phyloP scores from a whole-genome alignment of 2,888 invertebrate genomes.

The Stramonita haemastoma region DNA sequence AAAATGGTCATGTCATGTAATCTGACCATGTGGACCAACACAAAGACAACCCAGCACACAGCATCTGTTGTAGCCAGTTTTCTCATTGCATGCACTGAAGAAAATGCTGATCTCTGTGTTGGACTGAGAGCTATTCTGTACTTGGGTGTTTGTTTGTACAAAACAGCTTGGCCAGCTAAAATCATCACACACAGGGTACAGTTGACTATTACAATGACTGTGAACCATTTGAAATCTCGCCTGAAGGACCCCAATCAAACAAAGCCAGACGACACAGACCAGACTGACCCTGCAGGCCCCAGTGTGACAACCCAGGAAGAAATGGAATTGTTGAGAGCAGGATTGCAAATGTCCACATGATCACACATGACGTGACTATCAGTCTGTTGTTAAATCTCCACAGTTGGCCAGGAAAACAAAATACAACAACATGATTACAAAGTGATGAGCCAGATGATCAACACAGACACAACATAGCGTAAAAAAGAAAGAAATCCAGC shows the following conservation, averaged over 20 bases:
- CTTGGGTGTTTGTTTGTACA: neutral
- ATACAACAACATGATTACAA: neutral
- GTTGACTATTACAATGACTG: neutral
- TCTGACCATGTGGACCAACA: neutral
- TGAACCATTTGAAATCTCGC: neutral
- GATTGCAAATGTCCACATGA: neutral
- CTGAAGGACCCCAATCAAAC: neutral
- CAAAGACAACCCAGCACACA: neutral
- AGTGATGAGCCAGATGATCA: neutral
- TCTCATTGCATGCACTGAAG: neutral
- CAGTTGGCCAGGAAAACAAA: neutral
- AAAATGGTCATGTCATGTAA: neutral
- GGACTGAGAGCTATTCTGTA: neutral
- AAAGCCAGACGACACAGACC: slow-evolving; percentile 20
- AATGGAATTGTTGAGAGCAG: neutral
- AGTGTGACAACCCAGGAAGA: neutral
- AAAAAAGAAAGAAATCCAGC: neutral
- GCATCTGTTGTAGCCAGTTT: neutral
- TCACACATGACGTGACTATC: neutral
- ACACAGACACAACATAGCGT: neutral
- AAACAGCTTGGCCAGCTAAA: neutral
- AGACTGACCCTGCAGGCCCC: neutral
- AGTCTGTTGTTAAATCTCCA: neutral
- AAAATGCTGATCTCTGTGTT: neutral
- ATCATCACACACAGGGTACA: neutral